Percentiles rank a stretch among this genome's conserved stretches.
phyloP scores from a whole-genome alignment of 1,140 invertebrate species.

The Drosophila erecta region DNA sequence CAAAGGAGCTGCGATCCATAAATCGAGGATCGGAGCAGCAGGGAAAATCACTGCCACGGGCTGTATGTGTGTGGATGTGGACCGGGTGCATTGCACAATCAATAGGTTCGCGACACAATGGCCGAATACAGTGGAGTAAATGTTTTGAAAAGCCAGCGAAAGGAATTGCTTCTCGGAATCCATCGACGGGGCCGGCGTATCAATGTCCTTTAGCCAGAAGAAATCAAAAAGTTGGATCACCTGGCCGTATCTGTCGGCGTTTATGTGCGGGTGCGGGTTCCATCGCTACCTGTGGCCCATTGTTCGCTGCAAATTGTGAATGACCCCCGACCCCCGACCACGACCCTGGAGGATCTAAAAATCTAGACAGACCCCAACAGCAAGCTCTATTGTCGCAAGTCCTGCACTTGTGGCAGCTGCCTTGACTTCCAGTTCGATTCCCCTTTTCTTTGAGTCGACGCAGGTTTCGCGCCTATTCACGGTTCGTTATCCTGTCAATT shows the following conservation, averaged over 20 bases:
- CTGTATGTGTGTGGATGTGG: conserved; percentile 30
- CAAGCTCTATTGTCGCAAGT: conserved; percentile 38
- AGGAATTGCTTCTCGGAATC: conserved; percentile 84
- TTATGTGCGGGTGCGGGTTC: conserved; percentile 79
- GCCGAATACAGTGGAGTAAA: conserved; percentile 77
- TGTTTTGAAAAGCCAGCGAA: conserved; percentile 84
- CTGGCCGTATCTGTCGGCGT: conserved; percentile 69
- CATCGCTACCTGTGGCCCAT: conserved; percentile 68
- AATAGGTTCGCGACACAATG: conserved; percentile 53
- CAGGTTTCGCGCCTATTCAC: conserved; percentile 81
- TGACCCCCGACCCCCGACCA: conserved; percentile 44
- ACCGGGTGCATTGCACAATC: conserved; percentile 78
- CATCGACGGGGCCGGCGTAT: conserved; percentile 53
- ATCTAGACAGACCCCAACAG: conserved; percentile 42
- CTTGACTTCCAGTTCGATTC: conserved; percentile 45
- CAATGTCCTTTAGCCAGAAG: conserved; percentile 81
- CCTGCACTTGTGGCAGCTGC: conserved; percentile 73
- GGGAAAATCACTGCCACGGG: conserved; percentile 83
- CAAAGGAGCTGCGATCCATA: conserved; percentile 43
- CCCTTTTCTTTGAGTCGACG: conserved; percentile 9
- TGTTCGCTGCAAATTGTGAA: conserved; percentile 67
- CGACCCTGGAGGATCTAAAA: background rate
- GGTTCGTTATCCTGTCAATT: conserved; percentile 83
- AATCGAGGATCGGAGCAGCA: conserved; percentile 37
- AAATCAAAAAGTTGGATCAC: conserved; percentile 84